Conservation (phyloP, 1,140 invertebrate species). For the Spodoptera litura region DNA sequence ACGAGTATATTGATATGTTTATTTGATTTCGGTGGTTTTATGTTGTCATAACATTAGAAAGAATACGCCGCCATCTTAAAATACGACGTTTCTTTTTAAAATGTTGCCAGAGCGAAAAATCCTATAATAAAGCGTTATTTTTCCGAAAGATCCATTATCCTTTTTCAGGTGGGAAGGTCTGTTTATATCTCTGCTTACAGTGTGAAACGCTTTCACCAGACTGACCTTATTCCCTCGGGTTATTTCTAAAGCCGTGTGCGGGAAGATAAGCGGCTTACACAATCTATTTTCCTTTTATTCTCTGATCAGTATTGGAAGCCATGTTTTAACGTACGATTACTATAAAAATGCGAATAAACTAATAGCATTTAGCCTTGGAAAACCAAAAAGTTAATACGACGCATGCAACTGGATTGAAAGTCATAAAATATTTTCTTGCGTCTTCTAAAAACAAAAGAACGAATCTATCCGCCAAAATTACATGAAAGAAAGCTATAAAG, state of each 20-base stretch:
- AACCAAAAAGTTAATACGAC: not conserved
- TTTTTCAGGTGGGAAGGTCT: conserved; percentile 20
- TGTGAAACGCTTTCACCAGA: conserved; percentile 27
- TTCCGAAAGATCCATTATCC: conserved; percentile 17
- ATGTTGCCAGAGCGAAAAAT: not conserved
- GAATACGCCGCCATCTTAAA: conserved; percentile 20
- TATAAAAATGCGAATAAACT: conserved; percentile 2
- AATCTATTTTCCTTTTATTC: conserved; percentile 28
- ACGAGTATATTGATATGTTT: conserved; percentile 21
- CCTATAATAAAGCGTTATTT: conserved; percentile 3
- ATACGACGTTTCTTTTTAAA: not conserved
- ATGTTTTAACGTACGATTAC: not conserved
- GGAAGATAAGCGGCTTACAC: conserved; percentile 27
- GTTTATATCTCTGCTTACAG: conserved; percentile 27
- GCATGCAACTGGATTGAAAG: conserved; percentile 10
- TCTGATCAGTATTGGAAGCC: conserved; percentile 11
- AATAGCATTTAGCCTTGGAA: conserved; percentile 7
- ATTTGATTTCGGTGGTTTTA: conserved; percentile 18
- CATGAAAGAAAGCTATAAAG: conserved; percentile 26
- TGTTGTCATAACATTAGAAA: not conserved
- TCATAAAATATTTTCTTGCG: not conserved
- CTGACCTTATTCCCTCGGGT: conserved; percentile 27
- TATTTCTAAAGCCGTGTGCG: conserved; percentile 27
- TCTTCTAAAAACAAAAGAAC: conserved; percentile 17
- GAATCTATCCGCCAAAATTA: conserved; percentile 22